A percentile compares a stretch with the other conserved stretches of the same genome.
phyloP scores from a whole-genome alignment of 2,113 vertebrate species.

The Nipponia nippon region DNA sequence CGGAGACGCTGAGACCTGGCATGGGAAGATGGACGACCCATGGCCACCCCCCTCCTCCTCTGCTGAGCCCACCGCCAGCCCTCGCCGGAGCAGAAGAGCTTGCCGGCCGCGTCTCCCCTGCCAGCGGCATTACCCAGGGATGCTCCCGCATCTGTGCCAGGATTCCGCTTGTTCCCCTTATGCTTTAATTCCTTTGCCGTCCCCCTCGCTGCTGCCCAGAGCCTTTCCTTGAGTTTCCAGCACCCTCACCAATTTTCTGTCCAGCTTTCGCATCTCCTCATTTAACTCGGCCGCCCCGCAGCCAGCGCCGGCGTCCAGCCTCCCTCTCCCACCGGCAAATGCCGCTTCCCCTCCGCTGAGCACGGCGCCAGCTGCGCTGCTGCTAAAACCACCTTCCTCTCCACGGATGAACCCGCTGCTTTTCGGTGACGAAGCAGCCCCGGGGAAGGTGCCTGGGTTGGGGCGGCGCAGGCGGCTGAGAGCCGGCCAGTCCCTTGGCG shows the following conservation, averaged over 20 bases:
- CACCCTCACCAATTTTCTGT: neutral
- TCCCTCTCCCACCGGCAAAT: neutral
- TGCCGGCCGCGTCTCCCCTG: neutral
- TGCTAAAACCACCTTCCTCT: neutral
- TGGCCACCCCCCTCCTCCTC: neutral
- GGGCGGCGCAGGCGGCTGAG: neutral
- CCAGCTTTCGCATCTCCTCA: neutral
- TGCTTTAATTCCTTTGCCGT: neutral
- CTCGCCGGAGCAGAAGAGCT: neutral
- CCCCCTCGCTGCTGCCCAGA: neutral
- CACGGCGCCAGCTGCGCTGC: neutral
- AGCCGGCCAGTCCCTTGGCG: neutral
- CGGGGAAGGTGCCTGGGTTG: neutral
- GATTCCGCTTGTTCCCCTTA: neutral
- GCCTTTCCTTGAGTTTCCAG: neutral
- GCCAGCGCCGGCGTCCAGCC: neutral
- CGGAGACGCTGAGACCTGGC: accelerated
- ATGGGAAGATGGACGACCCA: neutral
- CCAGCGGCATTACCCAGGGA: accelerated
- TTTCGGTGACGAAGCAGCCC: neutral
- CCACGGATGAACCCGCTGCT: neutral
- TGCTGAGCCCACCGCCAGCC: neutral
- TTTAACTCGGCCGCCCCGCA: neutral
- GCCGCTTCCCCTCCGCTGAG: neutral
- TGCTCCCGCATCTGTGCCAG: neutral